A percentile compares a stretch with the other conserved stretches of the same genome.
Conservation (phyloP, 2,888 invertebrate species). For the Mechanitis messenoides region DNA sequence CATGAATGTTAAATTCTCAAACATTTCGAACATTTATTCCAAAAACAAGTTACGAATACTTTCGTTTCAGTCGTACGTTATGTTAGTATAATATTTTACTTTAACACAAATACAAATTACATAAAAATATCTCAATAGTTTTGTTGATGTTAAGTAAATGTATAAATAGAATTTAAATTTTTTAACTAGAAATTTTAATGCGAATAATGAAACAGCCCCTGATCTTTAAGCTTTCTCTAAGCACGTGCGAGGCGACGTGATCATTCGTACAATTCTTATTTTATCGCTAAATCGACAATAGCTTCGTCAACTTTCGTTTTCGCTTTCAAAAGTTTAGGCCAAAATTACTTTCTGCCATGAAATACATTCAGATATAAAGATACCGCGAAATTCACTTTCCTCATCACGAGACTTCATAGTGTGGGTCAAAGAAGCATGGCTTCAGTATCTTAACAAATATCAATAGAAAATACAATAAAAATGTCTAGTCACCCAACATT, state of each 20-base stretch:
- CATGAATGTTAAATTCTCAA: slow-evolving; percentile 2
- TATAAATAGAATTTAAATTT: neutral
- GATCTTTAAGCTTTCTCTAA: slow-evolving; percentile 45
- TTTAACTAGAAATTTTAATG: neutral
- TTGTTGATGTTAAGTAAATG: neutral
- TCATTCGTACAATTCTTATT: slow-evolving; percentile 36
- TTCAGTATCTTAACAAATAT: slow-evolving; percentile 44
- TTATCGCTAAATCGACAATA: slow-evolving; percentile 36
- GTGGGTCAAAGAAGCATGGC: slow-evolving; percentile 27
- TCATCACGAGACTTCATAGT: slow-evolving; percentile 39
- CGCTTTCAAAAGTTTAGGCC: slow-evolving; percentile 40
- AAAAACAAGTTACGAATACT: slow-evolving; percentile 8
- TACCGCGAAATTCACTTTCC: slow-evolving; percentile 52
- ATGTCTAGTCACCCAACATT: slow-evolving; percentile 48
- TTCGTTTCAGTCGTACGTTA: neutral
- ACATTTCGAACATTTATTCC: slow-evolving; percentile 9
- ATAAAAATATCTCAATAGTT: no score
- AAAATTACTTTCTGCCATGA: slow-evolving; percentile 49
- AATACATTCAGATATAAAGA: slow-evolving; percentile 34
- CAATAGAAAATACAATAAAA: slow-evolving; percentile 31
- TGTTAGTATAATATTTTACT: no score
- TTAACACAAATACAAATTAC: no score
- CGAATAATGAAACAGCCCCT: neutral
- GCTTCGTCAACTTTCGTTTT: slow-evolving; percentile 56
- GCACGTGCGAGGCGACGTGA: slow-evolving; percentile 43